A percentile compares a stretch with the other conserved stretches of the same genome.
Conservation (phyloP, 1,140 invertebrate genomes). For the Scaptomyza montana region DNA sequence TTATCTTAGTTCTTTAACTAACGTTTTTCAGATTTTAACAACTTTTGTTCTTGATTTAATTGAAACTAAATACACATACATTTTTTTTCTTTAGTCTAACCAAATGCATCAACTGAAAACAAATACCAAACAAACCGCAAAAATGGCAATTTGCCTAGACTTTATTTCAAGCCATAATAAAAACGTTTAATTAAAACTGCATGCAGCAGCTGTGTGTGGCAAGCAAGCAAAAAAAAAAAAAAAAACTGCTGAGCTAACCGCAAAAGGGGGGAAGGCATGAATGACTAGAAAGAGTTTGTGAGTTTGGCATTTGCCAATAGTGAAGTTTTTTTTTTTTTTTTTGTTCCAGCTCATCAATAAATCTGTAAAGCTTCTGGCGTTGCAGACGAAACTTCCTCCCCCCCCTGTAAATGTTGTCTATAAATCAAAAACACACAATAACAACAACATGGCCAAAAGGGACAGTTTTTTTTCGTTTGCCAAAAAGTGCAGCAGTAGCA, state of each 20-base stretch:
- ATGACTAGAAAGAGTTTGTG: slow-evolving; percentile 3
- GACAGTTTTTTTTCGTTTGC: slow-evolving; percentile 34
- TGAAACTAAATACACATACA: not conserved
- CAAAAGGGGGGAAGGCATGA: slow-evolving; percentile 29
- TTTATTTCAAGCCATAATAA: slow-evolving; percentile 9
- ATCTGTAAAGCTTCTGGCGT: slow-evolving; percentile 65
- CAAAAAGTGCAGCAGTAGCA: too few species aligned
- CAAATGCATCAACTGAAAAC: not conserved
- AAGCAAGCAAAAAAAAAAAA: not conserved
- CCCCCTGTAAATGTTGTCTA: slow-evolving; percentile 45
- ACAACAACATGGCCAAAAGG: slow-evolving; percentile 26
- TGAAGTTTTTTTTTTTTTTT: slow-evolving; percentile 45
- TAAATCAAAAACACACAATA: slow-evolving; percentile 63
- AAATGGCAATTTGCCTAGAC: slow-evolving; percentile 25
- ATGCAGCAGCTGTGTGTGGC: slow-evolving; percentile 52
- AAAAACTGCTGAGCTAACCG: slow-evolving; percentile 38
- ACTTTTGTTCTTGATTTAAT: not conserved
- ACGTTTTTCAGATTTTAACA: too few species aligned
- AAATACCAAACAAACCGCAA: not conserved
- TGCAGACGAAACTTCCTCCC: slow-evolving; percentile 49
- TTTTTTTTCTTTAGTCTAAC: too few species aligned
- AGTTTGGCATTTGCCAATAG: slow-evolving; percentile 45
- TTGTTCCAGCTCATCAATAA: slow-evolving; percentile 75
- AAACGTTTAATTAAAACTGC: slow-evolving; percentile 70
- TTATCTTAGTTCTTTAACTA: too few species aligned